A percentile compares a stretch with the other conserved stretches of the same genome.
phyloP scores from a whole-genome alignment of 2,888 invertebrate genomes.

The Scaptomyza reducta region DNA sequence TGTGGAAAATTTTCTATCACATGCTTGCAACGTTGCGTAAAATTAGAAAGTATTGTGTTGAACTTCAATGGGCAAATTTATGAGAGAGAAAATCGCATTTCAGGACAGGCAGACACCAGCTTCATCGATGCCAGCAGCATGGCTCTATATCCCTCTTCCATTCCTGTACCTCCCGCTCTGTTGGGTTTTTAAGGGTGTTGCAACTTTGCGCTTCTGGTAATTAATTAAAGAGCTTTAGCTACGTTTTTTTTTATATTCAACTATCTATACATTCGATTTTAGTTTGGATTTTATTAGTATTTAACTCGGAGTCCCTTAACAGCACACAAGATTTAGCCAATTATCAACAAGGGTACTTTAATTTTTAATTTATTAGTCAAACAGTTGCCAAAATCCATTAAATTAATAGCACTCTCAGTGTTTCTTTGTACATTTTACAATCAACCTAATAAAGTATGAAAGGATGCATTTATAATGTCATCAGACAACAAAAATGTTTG shows the following conservation, averaged over 20 bases:
- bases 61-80: constrained; percentile 63
- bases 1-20: constrained; percentile 51
- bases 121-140: constrained; percentile 1
- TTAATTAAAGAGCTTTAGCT: constrained; percentile 47
- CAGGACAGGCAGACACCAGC: constrained; percentile 12
- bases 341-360: background rate
- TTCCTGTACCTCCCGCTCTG: background rate
- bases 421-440: constrained; percentile 19
- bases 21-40: constrained; percentile 65
- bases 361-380: background rate
- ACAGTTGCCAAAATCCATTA: too few species aligned
- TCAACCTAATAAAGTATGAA: constrained; percentile 21
- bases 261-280: background rate
- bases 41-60: constrained; percentile 75
- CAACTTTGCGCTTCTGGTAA: constrained; percentile 7
- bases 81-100: constrained; percentile 58
- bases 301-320: background rate
- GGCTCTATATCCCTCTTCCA: background rate
- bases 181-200: constrained; percentile 1
- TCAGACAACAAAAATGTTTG: constrained; percentile 23
- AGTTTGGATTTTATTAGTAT: background rate
- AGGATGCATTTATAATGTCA: constrained; percentile 18
- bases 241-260: background rate
- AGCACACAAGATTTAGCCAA: background rate
- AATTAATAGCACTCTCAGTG: background rate